Conservation (phyloP, 2,888 invertebrate genomes). For the Sarcophaga caerulescens region DNA sequence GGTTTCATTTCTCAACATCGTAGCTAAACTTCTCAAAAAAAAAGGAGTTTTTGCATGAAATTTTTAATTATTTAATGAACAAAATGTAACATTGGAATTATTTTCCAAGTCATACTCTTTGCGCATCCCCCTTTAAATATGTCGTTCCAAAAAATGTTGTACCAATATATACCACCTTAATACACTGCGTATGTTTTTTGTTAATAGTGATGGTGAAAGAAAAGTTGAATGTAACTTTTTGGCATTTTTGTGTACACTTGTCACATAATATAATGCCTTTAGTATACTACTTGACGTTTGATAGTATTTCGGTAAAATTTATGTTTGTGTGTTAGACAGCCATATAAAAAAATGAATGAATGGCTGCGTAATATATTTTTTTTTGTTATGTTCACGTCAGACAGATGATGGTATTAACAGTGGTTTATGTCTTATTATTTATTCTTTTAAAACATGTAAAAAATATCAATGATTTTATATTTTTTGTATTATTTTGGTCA, state of each 20-base stretch:
- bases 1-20: too few relatives aligned
- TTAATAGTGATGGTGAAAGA: background rate
- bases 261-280: conserved; percentile 44
- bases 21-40: too few relatives aligned
- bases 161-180: too few relatives aligned
- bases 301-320: background rate
- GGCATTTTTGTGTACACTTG: conserved; percentile 53
- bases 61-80: too few relatives aligned
- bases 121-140: too few relatives aligned
- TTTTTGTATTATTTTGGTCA: too few relatives aligned
- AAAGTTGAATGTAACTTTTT: conserved; percentile 36
- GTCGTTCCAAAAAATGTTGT: too few relatives aligned
- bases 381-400: conserved; percentile 17
- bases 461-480: too few relatives aligned
- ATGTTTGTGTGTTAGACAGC: background rate
- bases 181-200: background rate
- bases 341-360: background rate
- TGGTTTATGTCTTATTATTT: conserved; percentile 37
- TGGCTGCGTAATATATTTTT: background rate
- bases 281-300: conserved; percentile 9
- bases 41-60: too few relatives aligned
- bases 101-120: too few relatives aligned
- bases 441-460: too few relatives aligned
- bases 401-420: conserved; percentile 23
- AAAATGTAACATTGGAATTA: too few relatives aligned